Conservation (phyloP, 1,140 invertebrate species). For the Trachymyrmex cornetzi region DNA sequence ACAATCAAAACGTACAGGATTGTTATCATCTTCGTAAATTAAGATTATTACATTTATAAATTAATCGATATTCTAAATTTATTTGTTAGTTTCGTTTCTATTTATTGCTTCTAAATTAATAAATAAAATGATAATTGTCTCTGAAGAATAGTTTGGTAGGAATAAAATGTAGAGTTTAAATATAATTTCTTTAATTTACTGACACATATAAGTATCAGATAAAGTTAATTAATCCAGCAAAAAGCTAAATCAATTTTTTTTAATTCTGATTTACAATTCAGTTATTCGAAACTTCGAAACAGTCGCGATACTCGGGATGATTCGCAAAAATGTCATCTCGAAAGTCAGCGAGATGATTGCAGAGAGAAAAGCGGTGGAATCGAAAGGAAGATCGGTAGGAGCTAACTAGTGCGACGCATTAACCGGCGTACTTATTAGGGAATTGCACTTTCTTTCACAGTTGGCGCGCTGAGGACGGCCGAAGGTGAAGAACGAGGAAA, state of each 20-base stretch:
- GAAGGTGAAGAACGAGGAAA: constrained; percentile 83
- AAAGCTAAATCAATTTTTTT: not conserved
- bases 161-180: not conserved
- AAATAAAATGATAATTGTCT: not conserved
- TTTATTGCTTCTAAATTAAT: too few species aligned
- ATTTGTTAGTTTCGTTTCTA: too few species aligned
- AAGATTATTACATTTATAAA: too few species aligned
- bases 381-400: constrained; percentile 72
- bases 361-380: constrained; percentile 69
- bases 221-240: not conserved
- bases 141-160: not conserved
- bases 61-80: too few species aligned
- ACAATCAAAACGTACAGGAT: too few species aligned
- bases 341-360: constrained; percentile 1
- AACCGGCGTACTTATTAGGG: constrained; percentile 73
- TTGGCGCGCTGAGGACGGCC: constrained; percentile 53
- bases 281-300: not conserved
- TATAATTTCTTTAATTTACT: not conserved
- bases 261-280: not conserved
- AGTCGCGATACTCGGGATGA: not conserved
- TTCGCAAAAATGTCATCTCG: constrained; percentile 29
- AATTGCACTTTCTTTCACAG: constrained; percentile 79
- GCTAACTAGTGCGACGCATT: constrained; percentile 54
- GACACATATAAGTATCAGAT: not conserved
- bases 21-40: too few species aligned